Conservation (phyloP, 2,113 vertebrate species). For the Phyllopteryx taeniolatus region DNA sequence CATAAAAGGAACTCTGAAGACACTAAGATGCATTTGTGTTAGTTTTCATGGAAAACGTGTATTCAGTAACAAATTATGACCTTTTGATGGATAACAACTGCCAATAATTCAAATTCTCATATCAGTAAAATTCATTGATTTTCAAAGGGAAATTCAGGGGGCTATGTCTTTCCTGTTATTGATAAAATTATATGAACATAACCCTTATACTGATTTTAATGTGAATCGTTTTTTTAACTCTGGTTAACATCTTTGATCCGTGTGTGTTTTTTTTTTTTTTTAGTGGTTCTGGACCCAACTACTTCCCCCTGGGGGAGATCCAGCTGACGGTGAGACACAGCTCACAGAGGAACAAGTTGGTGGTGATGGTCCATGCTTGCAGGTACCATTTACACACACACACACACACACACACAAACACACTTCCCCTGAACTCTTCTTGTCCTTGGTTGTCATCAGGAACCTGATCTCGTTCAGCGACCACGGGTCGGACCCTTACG, state of each 20-base stretch:
- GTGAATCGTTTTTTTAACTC: not conserved
- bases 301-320: conserved; percentile 87
- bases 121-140: no score
- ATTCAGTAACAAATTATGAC: no score
- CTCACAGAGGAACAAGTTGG: conserved; percentile 91
- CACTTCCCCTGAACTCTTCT: not conserved
- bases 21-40: no score
- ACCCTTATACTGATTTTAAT: not conserved
- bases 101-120: no score
- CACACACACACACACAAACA: no score
- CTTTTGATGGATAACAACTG: no score
- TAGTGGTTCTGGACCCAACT: conserved; percentile 84
- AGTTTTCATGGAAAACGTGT: no score
- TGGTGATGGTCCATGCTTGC: conserved; percentile 91
- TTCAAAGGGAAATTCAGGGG: no score
- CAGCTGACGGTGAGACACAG: conserved; percentile 90
- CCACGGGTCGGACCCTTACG: conserved; percentile 89
- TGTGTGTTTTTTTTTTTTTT: not conserved
- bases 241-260: no score
- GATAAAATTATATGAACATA: no score
- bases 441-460: conserved; percentile 57
- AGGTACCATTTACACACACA: conserved; percentile 67
- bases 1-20: no score
- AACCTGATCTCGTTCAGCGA: conserved; percentile 92
- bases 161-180: no score